Evolutionary conservation across 2,113 vertebrate genomes (phyloP), one percentile per base, ranked within the genome.

Genomic region (Azemiops feae): DNA sequence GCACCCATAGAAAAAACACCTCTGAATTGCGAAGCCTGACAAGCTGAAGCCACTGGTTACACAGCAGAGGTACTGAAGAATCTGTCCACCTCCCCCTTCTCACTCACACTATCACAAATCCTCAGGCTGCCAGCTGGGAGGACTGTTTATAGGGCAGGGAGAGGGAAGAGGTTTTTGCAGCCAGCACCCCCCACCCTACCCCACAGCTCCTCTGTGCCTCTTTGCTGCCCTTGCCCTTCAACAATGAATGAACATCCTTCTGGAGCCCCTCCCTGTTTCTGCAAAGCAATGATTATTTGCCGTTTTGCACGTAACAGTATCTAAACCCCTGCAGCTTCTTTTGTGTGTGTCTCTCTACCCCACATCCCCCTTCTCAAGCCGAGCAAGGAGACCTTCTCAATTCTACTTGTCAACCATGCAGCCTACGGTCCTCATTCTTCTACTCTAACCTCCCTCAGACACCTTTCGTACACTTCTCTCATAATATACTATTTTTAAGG

Each of bases 121-220:
- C 97, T 97, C 97, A 97, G 97, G 96, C 97, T 94, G 94, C 98
- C 98, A 98, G 98, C 98, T 98, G 98, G 98, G 97, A 97, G 96
- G 98, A 98, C 96, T 98, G 98, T 98, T 98, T 97, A 98, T 98
- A 96, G 96, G 97, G 94, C 94, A 93, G 93, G 93, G 95, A 93
- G 93, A 89, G 39, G 87, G 95, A 95, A 87, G 27, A 89, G 81
- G 92, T 94, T 96, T 50, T 64, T 52, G 94, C 95, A 92, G 54
- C 90, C 92, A 91, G 92, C 93, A 64, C 95, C 20, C 50, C 23
- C 18, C 92, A 95, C 95, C 34, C 64, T 22, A 23, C 39, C 43
- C 14, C 8, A 94, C 94, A 94, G 91, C 96, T 95, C 87, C 93
- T 89, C 53, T 0, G 57, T 92, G 91, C 92, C 92, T 22, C 94